These are phyloP conservation scores for Dipodomys stephensi DNA, from an alignment of 2,113 vertebrate species.

Conservation along the genomic window DNA sequence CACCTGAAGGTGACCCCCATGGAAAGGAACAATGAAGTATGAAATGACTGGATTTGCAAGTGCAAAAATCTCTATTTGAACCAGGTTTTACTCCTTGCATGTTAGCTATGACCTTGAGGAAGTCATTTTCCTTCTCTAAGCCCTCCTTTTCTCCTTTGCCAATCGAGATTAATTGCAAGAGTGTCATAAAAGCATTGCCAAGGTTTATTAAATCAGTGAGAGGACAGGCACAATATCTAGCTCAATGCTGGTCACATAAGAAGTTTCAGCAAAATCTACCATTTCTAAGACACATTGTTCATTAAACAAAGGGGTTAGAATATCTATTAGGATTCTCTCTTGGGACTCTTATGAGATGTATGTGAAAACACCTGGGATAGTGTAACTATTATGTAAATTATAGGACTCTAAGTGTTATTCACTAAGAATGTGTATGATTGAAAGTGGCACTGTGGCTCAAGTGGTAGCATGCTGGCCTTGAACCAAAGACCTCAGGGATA, in stretches of 20 bases:
- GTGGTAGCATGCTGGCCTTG: no score
- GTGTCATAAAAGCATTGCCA: slow-evolving; percentile 1
- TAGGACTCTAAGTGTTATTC: background rate
- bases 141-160: background rate
- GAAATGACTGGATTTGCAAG: slow-evolving; percentile 36
- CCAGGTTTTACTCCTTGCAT: background rate
- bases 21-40: slow-evolving; percentile 27
- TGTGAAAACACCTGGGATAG: background rate
- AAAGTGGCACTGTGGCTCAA: no score
- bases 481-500: no score
- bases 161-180: background rate
- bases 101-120: slow-evolving; percentile 21
- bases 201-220: background rate
- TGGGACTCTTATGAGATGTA: slow-evolving; percentile 17
- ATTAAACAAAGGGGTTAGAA: slow-evolving; percentile 31
- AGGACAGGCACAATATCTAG: background rate
- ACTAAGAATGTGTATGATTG: background rate
- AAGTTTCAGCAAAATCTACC: background rate
- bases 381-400: background rate
- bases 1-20: background rate
- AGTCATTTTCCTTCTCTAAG: slow-evolving; percentile 43
- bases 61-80: background rate
- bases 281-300: background rate
- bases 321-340: background rate
- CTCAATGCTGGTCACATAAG: background rate